These are phyloP conservation scores for Heteromormyrus szaboi DNA, from an alignment of 2,797 vertebrate genomes.

Conservation along the genomic window DNA sequence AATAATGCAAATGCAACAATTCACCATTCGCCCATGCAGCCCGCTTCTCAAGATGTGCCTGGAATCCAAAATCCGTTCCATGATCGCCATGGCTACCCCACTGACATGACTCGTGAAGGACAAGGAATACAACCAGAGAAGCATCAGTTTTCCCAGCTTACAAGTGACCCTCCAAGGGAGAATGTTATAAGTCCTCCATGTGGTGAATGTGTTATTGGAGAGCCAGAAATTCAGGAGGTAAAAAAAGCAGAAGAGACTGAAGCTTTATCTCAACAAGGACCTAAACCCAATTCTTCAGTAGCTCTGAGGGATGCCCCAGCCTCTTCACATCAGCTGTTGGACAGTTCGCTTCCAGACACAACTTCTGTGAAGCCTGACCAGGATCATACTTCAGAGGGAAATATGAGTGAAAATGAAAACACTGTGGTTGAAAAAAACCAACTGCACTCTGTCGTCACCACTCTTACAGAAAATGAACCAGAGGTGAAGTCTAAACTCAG, in stretches of 20 bases:
- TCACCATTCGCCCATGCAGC: constrained; percentile 64
- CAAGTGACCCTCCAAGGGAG: constrained; percentile 65
- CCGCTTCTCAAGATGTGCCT: constrained; percentile 57
- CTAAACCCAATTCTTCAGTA: constrained; percentile 61
- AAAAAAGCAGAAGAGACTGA: constrained; percentile 54
- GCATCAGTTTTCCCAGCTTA: constrained; percentile 5
- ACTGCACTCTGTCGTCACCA: constrained; percentile 39
- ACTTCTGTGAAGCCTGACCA: constrained; percentile 63
- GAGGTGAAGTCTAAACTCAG: constrained; percentile 52
- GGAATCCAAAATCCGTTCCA: constrained; percentile 64
- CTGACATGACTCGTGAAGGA: constrained; percentile 68
- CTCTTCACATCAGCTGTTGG: constrained; percentile 89
- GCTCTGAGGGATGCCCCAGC: constrained; percentile 80
- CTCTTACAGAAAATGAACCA: constrained; percentile 52
- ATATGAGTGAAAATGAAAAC: constrained; percentile 48
- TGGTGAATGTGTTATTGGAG: constrained; percentile 66
- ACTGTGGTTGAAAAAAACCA: constrained; percentile 47
- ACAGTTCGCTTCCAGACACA: constrained; percentile 70
- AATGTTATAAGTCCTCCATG: constrained; percentile 66
- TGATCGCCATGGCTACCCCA: constrained; percentile 56
- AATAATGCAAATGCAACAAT: constrained; percentile 76
- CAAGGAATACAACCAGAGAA: neutral
- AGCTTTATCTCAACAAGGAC: constrained; percentile 60
- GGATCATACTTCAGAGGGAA: constrained; percentile 37
- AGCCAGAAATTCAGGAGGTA: constrained; percentile 59